Evolutionary conservation across 2,797 vertebrate species (phyloP), one percentile per base, ranked within the genome.

Genomic region (Neoniphon sammara): DNA sequence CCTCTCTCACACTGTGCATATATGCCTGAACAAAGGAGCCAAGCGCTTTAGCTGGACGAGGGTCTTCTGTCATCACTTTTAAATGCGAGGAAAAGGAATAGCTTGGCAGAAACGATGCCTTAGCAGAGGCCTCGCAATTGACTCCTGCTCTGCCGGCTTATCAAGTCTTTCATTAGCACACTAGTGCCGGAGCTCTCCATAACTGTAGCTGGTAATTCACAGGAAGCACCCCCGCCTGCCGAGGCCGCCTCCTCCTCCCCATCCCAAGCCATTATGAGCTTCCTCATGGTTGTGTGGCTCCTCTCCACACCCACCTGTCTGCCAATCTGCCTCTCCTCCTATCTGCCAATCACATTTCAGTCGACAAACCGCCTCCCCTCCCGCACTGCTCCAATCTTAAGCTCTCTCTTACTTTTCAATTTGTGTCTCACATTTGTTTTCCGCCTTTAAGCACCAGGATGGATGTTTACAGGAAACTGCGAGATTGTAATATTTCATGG

Each of bases 111-210:
- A 91, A 84, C 80, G 0, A 80, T 76, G 80, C 73, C 73, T 67
- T 47, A 59, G 81, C 72, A 73, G 78, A 85, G 66, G 79, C 82
- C 82, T 88, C 66, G 65, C 76, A 85, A 89, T 94, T 83, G 88
- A 91, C 91, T 91, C 76, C 62, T 58, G 75, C 88, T 83, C 81
- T 79, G 79, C 80, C 85, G 76, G 88, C 85, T 88, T 77, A 89
- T 89, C 80, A 80, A 86, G 82, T 63, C 75, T 85, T 89, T 92
- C 87, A 91, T 93, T 92, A 91, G 87, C 85, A 91, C 91, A 82
- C 87, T 70, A 75, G 70, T 75, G 57, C 73, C 46, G 68, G 77
- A 80, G 81, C 54, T 34, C 83, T 85, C 91, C 73, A 85, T 84
- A 91, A 91, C 90, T 78, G 73, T 82, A 87, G 81, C 84, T 72